phyloP scores from a whole-genome alignment of 1,140 invertebrate species.

The Lerema accius region DNA sequence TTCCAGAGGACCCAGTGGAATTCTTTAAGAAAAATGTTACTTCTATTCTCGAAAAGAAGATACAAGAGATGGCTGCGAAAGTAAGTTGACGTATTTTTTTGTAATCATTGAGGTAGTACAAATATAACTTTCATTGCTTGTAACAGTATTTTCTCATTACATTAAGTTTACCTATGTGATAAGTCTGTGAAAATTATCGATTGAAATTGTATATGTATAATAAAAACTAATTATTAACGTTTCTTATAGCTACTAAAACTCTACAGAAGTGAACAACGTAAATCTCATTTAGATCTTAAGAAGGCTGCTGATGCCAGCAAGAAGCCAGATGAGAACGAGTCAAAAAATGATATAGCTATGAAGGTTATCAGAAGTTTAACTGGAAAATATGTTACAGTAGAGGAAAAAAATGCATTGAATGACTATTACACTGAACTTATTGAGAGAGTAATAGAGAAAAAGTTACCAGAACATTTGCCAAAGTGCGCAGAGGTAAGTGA shows the following conservation, averaged over 20 bases:
- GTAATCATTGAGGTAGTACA: no score
- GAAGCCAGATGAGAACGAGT: not conserved
- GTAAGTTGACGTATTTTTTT: constrained; percentile 43
- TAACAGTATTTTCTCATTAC: no score
- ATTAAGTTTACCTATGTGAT: not conserved
- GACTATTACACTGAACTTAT: constrained; percentile 39
- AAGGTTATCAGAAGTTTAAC: constrained; percentile 7
- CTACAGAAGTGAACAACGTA: not conserved
- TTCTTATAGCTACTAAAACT: constrained; percentile 16
- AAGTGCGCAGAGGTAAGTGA: constrained; percentile 43
- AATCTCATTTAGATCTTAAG: not conserved
- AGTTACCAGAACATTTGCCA: constrained; percentile 39
- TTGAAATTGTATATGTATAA: no score
- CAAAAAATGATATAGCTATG: not conserved
- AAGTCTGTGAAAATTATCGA: no score
- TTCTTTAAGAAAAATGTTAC: constrained; percentile 48
- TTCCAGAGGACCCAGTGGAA: constrained; percentile 43
- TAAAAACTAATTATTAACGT: no score
- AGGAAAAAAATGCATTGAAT: constrained; percentile 27
- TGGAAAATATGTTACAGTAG: constrained; percentile 8
- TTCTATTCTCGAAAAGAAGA: constrained; percentile 37
- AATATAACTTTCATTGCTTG: no score
- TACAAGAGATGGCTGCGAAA: constrained; percentile 46
- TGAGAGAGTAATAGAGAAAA: constrained; percentile 39
- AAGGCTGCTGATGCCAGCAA: not conserved